A percentile compares a stretch with the other conserved stretches of the same genome.
Evolutionary conservation across 2,888 invertebrate genomes (phyloP).

Genomic region (Leptura quadrifasciata): DNA sequence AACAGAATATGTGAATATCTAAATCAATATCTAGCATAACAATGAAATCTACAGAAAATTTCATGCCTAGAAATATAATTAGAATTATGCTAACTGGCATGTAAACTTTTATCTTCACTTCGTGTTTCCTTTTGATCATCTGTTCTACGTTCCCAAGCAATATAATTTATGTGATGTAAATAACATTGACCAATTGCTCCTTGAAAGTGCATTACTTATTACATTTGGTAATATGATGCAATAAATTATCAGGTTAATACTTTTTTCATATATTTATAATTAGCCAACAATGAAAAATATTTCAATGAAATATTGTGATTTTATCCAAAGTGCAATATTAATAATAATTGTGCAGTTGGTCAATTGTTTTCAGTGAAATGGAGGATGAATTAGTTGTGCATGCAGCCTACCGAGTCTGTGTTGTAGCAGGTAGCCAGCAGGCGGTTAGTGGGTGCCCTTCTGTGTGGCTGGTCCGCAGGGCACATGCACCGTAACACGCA

Average conservation of each 20-base stretch:
- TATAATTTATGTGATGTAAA: neutral
- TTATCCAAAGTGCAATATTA: neutral
- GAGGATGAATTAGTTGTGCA: constrained; percentile 65
- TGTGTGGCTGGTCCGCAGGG: constrained; percentile 75
- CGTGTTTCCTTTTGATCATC: neutral
- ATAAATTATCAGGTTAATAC: neutral
- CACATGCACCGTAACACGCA: constrained; percentile 94
- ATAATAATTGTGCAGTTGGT: constrained; percentile 27
- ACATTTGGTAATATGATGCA: too few species aligned
- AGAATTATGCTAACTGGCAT: too few species aligned
- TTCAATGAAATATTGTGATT: neutral
- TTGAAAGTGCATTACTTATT: neutral
- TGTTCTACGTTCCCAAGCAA: neutral
- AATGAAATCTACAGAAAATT: too few species aligned
- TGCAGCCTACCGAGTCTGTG: constrained; percentile 72
- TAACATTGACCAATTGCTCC: neutral
- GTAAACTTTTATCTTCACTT: too few species aligned
- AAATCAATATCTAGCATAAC: too few species aligned
- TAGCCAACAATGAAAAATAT: neutral
- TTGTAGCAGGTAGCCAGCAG: constrained; percentile 71
- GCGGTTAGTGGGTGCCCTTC: constrained; percentile 71
- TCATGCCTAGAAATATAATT: too few species aligned
- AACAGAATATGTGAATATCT: too few species aligned
- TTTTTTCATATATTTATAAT: neutral
- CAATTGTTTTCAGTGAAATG: constrained; percentile 32